Conservation (phyloP, 2,797 vertebrate genomes). For the Mareca strepera region DNA sequence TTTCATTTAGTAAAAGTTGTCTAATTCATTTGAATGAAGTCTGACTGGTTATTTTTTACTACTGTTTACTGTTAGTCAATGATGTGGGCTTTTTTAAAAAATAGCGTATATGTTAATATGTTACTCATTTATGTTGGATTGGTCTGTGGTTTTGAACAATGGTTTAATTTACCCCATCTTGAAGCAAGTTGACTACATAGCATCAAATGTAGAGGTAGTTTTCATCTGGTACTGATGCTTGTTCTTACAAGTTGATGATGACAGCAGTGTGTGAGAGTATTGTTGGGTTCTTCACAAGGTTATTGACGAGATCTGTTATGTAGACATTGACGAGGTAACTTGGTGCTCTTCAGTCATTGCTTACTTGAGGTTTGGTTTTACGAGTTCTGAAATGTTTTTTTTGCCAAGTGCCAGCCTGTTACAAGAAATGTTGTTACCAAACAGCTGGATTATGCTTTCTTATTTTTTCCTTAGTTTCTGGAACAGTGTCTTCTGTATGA, state of each 20-base stretch:
- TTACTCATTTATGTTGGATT: not conserved
- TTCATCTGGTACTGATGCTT: not conserved
- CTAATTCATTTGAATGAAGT: constrained; percentile 82
- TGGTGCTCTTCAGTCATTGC: not conserved
- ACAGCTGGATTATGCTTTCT: not conserved
- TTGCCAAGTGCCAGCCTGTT: not conserved
- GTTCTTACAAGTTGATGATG: not conserved
- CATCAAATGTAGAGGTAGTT: not conserved
- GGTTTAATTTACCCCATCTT: not conserved
- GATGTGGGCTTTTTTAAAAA: not conserved
- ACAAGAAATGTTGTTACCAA: not conserved
- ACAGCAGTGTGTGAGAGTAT: not conserved
- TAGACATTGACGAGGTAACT: not conserved
- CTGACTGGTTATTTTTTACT: constrained; percentile 78
- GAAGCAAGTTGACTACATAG: not conserved
- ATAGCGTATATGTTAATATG: not conserved
- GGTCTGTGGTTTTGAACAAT: constrained; percentile 15
- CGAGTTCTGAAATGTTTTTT: not conserved
- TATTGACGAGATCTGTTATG: not conserved
- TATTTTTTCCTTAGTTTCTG: constrained; percentile 24
- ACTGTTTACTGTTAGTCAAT: constrained; percentile 9
- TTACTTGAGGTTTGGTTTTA: not conserved
- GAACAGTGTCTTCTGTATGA: constrained; percentile 29
- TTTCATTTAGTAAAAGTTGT: constrained; percentile 86
- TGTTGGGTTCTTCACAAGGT: not conserved